Conservation (phyloP, 2,797 vertebrate genomes). For the Parotocinclus haroldoi region DNA sequence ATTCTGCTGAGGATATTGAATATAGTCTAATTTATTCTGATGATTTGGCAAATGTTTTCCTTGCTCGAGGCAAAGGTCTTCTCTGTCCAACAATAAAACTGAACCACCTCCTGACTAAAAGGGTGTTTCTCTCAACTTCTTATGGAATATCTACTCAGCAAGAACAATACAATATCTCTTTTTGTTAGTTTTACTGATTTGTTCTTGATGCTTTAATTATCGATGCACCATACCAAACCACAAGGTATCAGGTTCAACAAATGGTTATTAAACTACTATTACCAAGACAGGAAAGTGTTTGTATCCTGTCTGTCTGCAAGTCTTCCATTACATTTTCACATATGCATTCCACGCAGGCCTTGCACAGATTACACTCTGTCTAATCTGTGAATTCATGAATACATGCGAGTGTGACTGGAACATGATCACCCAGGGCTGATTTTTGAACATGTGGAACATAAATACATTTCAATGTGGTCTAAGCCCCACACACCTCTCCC, state of each 20-base stretch:
- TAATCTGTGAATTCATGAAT: slow-evolving; percentile 16
- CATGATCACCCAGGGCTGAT: slow-evolving; percentile 57
- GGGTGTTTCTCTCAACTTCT: not conserved
- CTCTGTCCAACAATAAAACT: slow-evolving; percentile 27
- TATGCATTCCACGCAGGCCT: slow-evolving; percentile 32
- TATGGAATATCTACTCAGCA: too few relatives aligned
- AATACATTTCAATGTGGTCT: slow-evolving; percentile 57
- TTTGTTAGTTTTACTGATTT: too few relatives aligned
- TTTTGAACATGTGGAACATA: slow-evolving; percentile 56
- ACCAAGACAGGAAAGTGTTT: slow-evolving; percentile 4
- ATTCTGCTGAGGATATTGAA: not conserved
- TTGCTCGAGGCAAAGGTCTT: not conserved
- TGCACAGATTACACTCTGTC: slow-evolving; percentile 1
- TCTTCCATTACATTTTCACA: slow-evolving; percentile 17
- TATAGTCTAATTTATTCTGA: not conserved
- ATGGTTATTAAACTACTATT: too few relatives aligned
- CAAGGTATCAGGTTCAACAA: slow-evolving; percentile 6
- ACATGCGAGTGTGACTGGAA: slow-evolving; percentile 37
- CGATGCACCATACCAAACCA: not conserved
- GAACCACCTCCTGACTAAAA: slow-evolving; percentile 16
- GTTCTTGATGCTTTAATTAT: too few relatives aligned
- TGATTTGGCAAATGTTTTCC: not conserved
- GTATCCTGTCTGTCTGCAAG: slow-evolving; percentile 22
- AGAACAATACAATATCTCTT: too few relatives aligned
- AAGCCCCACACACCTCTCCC: slow-evolving; percentile 43